These are phyloP conservation scores for Calidris pugnax DNA, from an alignment of 2,113 vertebrate genomes.

Conservation along the genomic window DNA sequence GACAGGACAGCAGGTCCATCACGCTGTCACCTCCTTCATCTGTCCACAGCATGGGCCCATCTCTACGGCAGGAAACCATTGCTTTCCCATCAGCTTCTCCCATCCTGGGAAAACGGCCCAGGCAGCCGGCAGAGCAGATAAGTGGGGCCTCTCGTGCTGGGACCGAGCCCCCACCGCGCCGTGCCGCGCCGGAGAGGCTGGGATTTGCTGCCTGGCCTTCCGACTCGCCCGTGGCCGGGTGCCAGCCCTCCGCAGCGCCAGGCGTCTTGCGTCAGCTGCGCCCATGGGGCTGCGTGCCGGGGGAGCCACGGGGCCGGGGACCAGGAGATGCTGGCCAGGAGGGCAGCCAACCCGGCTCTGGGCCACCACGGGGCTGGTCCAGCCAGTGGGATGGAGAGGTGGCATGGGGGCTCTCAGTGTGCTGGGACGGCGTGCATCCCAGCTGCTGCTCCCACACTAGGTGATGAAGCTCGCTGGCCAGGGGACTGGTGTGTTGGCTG, in stretches of 20 bases:
- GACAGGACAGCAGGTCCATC: neutral
- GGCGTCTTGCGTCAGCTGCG: neutral
- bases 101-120: neutral
- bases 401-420: accelerated
- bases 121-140: neutral
- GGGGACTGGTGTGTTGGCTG: neutral
- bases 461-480: accelerated
- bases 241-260: neutral
- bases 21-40: accelerated
- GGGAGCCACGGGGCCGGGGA: accelerated
- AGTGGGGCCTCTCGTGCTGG: accelerated
- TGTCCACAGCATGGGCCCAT: neutral
- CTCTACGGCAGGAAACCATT: neutral
- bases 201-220: neutral
- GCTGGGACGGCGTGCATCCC: neutral
- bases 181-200: neutral
- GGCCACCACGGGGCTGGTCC: accelerated
- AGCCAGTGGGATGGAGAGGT: accelerated
- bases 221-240: accelerated
- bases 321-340: accelerated
- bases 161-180: accelerated
- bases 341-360: accelerated
- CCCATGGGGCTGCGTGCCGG: accelerated
- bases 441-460: neutral
- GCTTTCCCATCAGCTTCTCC: neutral